Conservation (phyloP, 2,888 invertebrate species). For the Drosophila macrospina region DNA sequence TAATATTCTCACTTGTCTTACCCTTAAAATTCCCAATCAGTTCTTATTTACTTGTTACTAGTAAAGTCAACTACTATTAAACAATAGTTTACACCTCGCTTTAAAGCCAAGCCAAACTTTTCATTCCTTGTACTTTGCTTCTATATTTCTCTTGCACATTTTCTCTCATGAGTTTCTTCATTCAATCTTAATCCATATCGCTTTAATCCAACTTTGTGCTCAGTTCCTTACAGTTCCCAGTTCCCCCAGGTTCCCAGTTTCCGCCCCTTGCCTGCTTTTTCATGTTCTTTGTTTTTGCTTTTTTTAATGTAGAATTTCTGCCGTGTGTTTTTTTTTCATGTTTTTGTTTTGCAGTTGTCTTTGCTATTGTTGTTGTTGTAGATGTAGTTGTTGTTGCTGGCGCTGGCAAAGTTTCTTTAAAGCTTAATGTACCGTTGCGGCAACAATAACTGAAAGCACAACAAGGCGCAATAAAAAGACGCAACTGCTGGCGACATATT, state of each 20-base stretch:
- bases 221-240: constrained; percentile 2
- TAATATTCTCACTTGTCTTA: neutral
- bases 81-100: constrained; percentile 11
- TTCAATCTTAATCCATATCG: constrained; percentile 34
- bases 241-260: neutral
- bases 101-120: constrained; percentile 12
- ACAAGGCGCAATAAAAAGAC: constrained; percentile 71
- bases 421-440: constrained; percentile 81
- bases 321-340: constrained; percentile 51
- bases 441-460: constrained; percentile 74
- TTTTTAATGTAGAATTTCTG: constrained; percentile 29
- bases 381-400: constrained; percentile 16
- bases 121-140: neutral
- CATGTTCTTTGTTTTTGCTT: constrained; percentile 55
- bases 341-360: constrained; percentile 31
- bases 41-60: neutral
- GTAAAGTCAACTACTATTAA: neutral
- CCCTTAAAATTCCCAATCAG: neutral
- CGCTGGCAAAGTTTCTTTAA: constrained; percentile 62
- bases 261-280: neutral
- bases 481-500: constrained; percentile 80
- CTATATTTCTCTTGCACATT: neutral
- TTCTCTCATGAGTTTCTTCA: constrained; percentile 1
- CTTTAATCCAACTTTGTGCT: constrained; percentile 55
- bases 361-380: constrained; percentile 15